These are phyloP conservation scores for Isichthys henryi DNA, from an alignment of 2,113 vertebrate species.

Conservation along the genomic window DNA sequence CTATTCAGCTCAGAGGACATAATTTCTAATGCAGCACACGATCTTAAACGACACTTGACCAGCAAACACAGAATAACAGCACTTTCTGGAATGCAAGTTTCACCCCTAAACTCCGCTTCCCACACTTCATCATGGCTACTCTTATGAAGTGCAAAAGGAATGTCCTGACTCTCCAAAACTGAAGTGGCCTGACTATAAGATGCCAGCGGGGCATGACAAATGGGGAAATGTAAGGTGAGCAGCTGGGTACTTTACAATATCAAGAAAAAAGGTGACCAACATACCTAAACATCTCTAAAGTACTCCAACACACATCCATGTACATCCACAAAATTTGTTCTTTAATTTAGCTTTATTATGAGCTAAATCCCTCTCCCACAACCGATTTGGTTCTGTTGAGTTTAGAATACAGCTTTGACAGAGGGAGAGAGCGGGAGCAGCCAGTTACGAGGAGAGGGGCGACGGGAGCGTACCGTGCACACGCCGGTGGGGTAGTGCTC, in stretches of 20 bases:
- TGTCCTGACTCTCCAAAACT: neutral
- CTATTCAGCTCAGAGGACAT: neutral
- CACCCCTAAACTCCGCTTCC: neutral
- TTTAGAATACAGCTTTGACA: neutral
- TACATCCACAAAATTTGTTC: neutral
- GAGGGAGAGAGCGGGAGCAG: neutral
- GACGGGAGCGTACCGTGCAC: conserved; percentile 75
- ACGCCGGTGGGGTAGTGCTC: conserved; percentile 88
- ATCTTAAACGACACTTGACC: neutral
- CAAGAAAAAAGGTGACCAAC: neutral
- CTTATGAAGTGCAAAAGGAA: neutral
- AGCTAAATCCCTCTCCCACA: neutral
- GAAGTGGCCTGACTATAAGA: neutral
- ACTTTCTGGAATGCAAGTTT: neutral
- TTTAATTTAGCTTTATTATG: neutral
- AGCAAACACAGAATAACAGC: neutral
- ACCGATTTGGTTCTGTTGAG: neutral
- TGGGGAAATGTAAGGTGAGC: neutral
- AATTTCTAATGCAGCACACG: neutral
- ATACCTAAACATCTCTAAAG: neutral
- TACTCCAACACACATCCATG: neutral
- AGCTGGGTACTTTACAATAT: neutral
- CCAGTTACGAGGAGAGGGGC: neutral
- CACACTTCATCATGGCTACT: neutral
- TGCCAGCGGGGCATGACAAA: neutral